A percentile compares a stretch with the other conserved stretches of the same genome.
These are phyloP conservation scores for Phrixothrix hirtus DNA, from an alignment of 2,888 invertebrate species.

Conservation along the genomic window DNA sequence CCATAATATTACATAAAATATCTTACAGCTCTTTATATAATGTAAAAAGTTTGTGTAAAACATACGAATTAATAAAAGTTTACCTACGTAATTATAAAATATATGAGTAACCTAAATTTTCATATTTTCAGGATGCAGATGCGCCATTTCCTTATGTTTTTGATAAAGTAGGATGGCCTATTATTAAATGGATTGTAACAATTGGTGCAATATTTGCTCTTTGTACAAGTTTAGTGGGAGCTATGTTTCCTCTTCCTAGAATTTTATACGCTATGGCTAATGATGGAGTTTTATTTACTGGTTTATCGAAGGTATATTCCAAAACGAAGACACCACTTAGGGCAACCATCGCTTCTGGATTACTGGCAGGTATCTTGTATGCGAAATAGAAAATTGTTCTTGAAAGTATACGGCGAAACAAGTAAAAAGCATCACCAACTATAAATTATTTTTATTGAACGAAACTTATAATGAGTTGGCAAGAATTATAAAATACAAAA, in stretches of 20 bases:
- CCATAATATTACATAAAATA: no score
- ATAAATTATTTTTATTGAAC: no score
- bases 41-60: no score
- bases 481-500: no score
- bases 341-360: slow-evolving; percentile 76
- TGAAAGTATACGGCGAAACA: no score
- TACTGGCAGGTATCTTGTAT: slow-evolving; percentile 76
- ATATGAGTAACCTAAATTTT: not conserved
- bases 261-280: slow-evolving; percentile 89
- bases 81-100: no score
- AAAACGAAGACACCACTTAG: slow-evolving; percentile 78
- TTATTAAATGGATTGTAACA: slow-evolving; percentile 87
- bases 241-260: slow-evolving; percentile 86
- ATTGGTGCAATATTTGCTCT: slow-evolving; percentile 90
- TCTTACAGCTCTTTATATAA: no score
- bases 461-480: no score
- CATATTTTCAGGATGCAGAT: slow-evolving; percentile 66
- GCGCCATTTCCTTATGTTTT: slow-evolving; percentile 91
- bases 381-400: no score
- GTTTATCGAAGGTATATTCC: slow-evolving; percentile 69
- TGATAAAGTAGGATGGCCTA: slow-evolving; percentile 72
- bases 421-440: no score
- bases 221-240: slow-evolving; percentile 83
- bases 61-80: no score
- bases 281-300: slow-evolving; percentile 82